phyloP scores from a whole-genome alignment of 2,797 vertebrate species.

The Sparidentex hasta region DNA sequence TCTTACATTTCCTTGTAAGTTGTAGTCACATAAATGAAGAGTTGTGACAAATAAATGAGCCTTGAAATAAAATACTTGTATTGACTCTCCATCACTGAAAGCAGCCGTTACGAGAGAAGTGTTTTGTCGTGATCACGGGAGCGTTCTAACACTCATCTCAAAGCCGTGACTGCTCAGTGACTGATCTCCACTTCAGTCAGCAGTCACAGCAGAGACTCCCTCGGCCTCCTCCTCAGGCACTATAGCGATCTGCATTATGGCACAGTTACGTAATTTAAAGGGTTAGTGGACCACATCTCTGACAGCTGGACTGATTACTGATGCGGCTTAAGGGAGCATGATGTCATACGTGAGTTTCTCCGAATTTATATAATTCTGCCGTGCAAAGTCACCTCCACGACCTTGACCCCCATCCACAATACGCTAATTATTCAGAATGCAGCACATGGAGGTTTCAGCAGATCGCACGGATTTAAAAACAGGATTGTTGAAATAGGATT shows the following conservation, averaged over 20 bases:
- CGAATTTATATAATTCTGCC: slow-evolving; percentile 65
- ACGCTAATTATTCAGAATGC: slow-evolving; percentile 4
- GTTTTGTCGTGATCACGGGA: background rate
- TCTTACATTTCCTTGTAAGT: too few relatives aligned
- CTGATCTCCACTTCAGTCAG: background rate
- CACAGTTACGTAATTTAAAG: slow-evolving; percentile 74
- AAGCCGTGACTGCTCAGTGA: background rate
- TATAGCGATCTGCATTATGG: slow-evolving; percentile 46
- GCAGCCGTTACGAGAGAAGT: background rate
- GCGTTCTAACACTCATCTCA: background rate
- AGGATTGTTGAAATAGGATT: too few relatives aligned
- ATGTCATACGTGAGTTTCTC: slow-evolving; percentile 49
- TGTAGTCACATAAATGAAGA: too few relatives aligned
- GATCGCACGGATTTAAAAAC: background rate
- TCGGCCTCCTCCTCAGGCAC: slow-evolving; percentile 6
- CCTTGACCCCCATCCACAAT: slow-evolving; percentile 31
- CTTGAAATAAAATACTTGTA: too few relatives aligned
- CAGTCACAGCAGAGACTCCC: slow-evolving; percentile 1
- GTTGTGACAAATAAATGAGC: too few relatives aligned
- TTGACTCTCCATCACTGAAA: background rate
- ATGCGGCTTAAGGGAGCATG: slow-evolving; percentile 41
- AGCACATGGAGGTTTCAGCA: background rate
- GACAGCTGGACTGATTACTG: slow-evolving; percentile 49
- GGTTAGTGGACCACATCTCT: slow-evolving; percentile 77
- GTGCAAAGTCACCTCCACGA: slow-evolving; percentile 22